Evolutionary conservation across 2,888 invertebrate genomes (phyloP), one percentile per base, ranked within the genome.

Genomic region (Drosophila neonasuta): DNA sequence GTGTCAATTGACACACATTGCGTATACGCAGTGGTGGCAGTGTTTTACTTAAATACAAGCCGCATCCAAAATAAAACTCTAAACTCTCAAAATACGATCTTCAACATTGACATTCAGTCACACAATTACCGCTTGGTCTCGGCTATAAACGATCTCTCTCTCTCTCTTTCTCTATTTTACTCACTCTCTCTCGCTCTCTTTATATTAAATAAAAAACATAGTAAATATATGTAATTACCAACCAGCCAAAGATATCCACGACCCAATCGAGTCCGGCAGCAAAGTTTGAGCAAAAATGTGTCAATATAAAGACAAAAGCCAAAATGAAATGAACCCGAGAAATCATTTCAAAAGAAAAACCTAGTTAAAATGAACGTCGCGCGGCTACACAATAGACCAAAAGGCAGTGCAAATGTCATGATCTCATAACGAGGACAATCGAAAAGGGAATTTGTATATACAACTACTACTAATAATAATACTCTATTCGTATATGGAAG

Each of bases 211-310:
- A 36, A 32, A 3, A 32, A 41, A 59, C 36, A 39, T n/a, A 32
- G 36, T n/a, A 5, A 11, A 66, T 44, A 59, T 50, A 67, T 57
- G 44, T 29, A 51, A 51, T 71, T 66, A 66, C 66, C 63, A 74
- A 73, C 69, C 57, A 69, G 62, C 66, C 52, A 62, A 70, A 41
- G 29, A 68, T 44, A 56, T 73, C 77, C 69, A 75, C 69, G 54
- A 74, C 68, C 88, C 90, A 89, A 89, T 87, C 88, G 88, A 90
- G 90, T 90, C 86, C 88, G 85, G 90, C 90, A 90, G 90, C 90
- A 88, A 90, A 90, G 90, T 90, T 90, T 87, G 83, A 89, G 89
- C 90, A 89, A 89, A 89, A 90, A 89, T 88, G 79, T 88, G 89
- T 89, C 89, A 86, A 87, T 75, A 83, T 90, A 88, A 86, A 88